These are phyloP conservation scores for Pelecanus crispus DNA, from an alignment of 2,113 vertebrate species.

Conservation along the genomic window DNA sequence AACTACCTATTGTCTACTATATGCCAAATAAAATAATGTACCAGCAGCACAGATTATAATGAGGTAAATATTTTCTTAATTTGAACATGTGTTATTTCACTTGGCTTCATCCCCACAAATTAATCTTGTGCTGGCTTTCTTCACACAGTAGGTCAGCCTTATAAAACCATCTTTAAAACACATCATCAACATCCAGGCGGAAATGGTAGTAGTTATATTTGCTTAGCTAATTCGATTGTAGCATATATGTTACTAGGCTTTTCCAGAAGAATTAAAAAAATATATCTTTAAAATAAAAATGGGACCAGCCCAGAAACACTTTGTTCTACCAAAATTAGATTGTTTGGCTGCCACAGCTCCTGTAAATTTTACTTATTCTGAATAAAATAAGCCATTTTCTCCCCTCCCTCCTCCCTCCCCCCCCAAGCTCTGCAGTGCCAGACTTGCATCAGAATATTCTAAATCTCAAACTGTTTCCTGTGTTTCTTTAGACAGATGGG, in stretches of 20 bases:
- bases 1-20: neutral
- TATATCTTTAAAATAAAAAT: neutral
- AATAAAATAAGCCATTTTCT: neutral
- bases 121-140: neutral
- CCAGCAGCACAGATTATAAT: neutral
- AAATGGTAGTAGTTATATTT: neutral
- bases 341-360: neutral
- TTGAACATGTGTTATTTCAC: neutral
- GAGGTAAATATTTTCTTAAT: neutral
- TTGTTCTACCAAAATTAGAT: neutral
- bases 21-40: neutral
- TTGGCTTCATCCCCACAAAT: neutral
- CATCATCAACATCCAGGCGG: neutral
- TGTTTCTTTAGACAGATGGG: neutral
- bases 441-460: neutral
- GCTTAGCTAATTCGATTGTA: neutral
- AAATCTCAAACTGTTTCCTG: neutral
- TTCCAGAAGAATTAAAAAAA: neutral
- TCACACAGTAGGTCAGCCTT: neutral
- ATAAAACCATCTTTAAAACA: neutral
- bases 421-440: neutral
- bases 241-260: neutral
- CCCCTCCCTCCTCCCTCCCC: too few relatives aligned
- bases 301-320: neutral
- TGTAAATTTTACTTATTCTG: neutral